These are phyloP conservation scores for Diaperis boleti DNA, from an alignment of 2,888 invertebrate genomes.

Conservation along the genomic window DNA sequence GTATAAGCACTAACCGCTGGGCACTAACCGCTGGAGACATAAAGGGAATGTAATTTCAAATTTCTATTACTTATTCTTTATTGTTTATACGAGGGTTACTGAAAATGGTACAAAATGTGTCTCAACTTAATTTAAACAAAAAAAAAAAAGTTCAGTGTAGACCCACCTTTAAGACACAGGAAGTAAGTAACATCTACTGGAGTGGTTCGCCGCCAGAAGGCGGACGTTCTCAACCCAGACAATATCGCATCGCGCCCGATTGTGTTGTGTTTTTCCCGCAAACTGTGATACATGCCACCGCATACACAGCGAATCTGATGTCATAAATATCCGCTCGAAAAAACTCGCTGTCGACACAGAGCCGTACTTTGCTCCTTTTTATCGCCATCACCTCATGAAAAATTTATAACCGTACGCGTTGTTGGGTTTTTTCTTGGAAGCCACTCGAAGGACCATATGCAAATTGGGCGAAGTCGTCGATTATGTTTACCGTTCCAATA, in stretches of 20 bases:
- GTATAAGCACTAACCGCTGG: too few species aligned
- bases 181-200: too few species aligned
- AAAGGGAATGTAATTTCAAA: too few species aligned
- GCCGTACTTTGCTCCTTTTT: slow-evolving; percentile 35
- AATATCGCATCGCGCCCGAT: slow-evolving; percentile 49
- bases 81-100: too few species aligned
- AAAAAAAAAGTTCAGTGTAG: too few species aligned
- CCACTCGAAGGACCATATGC: slow-evolving; percentile 11
- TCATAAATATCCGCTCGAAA: slow-evolving; percentile 50
- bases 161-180: too few species aligned
- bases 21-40: too few species aligned
- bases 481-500: slow-evolving; percentile 23
- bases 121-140: too few species aligned
- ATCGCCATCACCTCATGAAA: slow-evolving; percentile 35
- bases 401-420: slow-evolving; percentile 26
- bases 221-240: slow-evolving; percentile 46
- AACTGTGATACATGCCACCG: slow-evolving; percentile 53
- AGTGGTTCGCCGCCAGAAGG: slow-evolving; percentile 43
- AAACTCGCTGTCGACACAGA: slow-evolving; percentile 43
- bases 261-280: slow-evolving; percentile 51
- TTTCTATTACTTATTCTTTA: too few species aligned
- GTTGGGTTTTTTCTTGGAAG: slow-evolving; percentile 10
- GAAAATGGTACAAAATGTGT: too few species aligned
- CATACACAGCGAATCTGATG: slow-evolving; percentile 50
- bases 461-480: slow-evolving; percentile 11